Evolutionary conservation across 2,113 vertebrate genomes (phyloP), one percentile per base, ranked within the genome.

Genomic region (Tachysurus vachellii): DNA sequence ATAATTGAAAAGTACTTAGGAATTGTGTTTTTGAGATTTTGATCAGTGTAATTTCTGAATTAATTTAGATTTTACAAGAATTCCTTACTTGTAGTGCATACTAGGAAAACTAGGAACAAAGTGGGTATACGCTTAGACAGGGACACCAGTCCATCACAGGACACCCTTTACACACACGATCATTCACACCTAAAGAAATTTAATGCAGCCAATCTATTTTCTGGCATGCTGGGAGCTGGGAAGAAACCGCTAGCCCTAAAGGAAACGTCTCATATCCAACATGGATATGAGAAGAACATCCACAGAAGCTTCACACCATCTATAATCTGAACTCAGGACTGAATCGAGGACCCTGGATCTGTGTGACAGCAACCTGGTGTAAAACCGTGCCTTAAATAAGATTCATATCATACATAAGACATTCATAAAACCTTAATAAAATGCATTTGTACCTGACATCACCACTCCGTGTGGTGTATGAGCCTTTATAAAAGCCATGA

Each of bases 401-500:
- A 75, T 75, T 4, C 12, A 75, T 47, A 3, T 12, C 19, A 76
- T 53, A n/a, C n/a, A 50, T 26, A 50, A 16, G 14, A 44, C 36
- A 10, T 73, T 44, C 31, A 70, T 14, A 2, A 50, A 47, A 50
- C 42, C 50, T n/a, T 31, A 53, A 31, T 61, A 7, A 54, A 68
- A 61, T 59, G 13, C 16, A 6, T 16, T 53, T 92, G 90, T 93
- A 98, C 97, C 97, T 95, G 88, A 94, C 90, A 82, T 97, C 95
- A n/a, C 97, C 97, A 0, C 91, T 92, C 56, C 88, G 93, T 84
- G 95, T 96, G 87, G 92, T 95, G 91, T 98, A 98, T 89, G 93
- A 96, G 93, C 98, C 96, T 92, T 96, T 97, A 90, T 99, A 99
- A 91, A 99, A 97, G 9, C 97, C 98, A 0, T 94, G 95, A 87